Base-by-base conservation (phyloP, 35 echinoderm and acorn worm genomes). In the Apostichopus californicus region DNA sequence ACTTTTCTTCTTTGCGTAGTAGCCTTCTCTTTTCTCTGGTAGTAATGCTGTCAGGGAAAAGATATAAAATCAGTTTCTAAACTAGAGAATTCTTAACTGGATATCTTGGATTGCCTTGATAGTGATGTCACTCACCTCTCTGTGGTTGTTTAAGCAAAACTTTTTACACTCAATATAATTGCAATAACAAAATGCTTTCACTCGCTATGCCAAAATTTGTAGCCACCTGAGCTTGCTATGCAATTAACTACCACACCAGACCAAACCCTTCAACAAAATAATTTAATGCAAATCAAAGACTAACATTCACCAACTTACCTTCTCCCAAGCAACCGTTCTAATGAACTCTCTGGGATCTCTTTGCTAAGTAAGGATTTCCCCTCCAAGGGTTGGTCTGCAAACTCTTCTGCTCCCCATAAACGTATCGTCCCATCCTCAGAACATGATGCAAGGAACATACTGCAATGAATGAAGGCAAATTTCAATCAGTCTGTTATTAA, bases 381-480 rank as follows among this genome's bases (percentile, higher is more conserved):
- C 73, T 90, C 88, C n/a, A 54, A 73, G 8, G 71, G 68, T n/a
- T 55, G 88, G 18, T 75, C 70, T 5, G 56, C n/a, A 18, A 57
- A 84, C 10, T 20, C 28, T 18, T 81, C 93, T 57, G 73, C 57
- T 11, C 93, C 93, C 93, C 93, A 94, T 9, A 94, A 77, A 25
- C 93, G 77, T 52, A 94, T 91, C 14, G 88, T 91, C 9, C 93
- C 93, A 77, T 94, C 93, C 58, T 94, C 93, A 10, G 93, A 94
- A 15, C 93, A 94, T 9, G 93, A 91, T 24, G 93, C 93, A 54
- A 94, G 89, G 77, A 94, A 94, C 85, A 22, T 91, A 46, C 93
- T 94, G 79, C 18, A 89, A 63, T 6, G 1, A 52, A 57, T 52
- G n/a, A 46, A 80, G 11, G 78, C 34, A 79, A 79, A 23, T 25